Base-by-base conservation (phyloP, 2,888 invertebrate genomes). In the Lingula anatina region DNA sequence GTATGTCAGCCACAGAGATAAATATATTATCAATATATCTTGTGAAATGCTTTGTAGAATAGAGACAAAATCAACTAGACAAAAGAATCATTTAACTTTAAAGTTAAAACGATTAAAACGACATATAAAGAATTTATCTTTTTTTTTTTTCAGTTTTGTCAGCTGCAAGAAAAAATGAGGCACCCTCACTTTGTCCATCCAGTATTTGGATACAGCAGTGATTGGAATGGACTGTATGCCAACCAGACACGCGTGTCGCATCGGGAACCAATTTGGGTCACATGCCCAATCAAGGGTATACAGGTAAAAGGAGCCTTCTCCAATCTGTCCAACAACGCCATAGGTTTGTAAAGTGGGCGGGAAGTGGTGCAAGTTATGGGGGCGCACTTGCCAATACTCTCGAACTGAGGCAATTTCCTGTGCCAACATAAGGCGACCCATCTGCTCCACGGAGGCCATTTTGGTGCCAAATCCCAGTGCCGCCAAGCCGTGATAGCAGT, bases 211-310 rank as follows among this genome's bases (percentile, higher is more conserved):
- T 7, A 59, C 61, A 12, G 65, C 55, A 5, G 62, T 67, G 39
- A 67, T 63, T 0, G 67, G 67, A 35, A 67, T 65, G 28, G 66
- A 54, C 50, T 67, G 67, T 2, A 67, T 67, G n/a, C 67, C 67
- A 2, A 67, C 61, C 21, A 67, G 52, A 50, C 67, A 67, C 1
- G 60, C 67, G 49, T 67, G 67, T 39, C 67, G 51, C 60, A 63
- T 63, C 1, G 67, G 67, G 45, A 65, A 67, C 26, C 55, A 53
- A 44, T 62, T 61, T 1, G 67, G 67, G 48, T 59, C 62, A 49
- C 67, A 67, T 9, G 64, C 61, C 67, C 67, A 66, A 56, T 67
- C 53, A 25, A 67, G 55, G 1, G 67, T 67, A 51, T 67, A 67
- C n/a, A 58, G 55, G 36, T 62, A 66, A 44, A 65, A 63, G 41